These are phyloP conservation scores for Troides aeacus DNA, from an alignment of 2,888 invertebrate genomes.

Conservation along the genomic window DNA sequence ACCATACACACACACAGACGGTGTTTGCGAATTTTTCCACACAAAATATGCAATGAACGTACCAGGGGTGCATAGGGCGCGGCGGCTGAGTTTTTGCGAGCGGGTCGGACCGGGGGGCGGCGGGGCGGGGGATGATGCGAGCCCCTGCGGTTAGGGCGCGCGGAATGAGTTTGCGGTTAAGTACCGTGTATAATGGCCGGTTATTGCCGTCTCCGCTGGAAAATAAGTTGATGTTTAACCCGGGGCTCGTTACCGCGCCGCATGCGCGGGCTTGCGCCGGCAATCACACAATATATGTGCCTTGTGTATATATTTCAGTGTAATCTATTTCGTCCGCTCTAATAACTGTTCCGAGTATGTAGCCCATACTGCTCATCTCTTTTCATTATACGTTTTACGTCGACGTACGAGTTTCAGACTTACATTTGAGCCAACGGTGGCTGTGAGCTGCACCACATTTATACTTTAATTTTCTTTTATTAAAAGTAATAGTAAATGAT, in stretches of 20 bases:
- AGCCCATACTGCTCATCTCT: too few species aligned
- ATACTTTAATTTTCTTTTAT: neutral
- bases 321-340: too few species aligned
- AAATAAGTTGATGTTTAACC: neutral
- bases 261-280: too few species aligned
- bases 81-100: constrained; percentile 39
- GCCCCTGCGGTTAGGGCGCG: constrained; percentile 61
- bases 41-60: constrained; percentile 69
- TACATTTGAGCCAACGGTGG: too few species aligned
- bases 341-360: too few species aligned
- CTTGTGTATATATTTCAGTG: too few species aligned
- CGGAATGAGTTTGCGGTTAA: constrained; percentile 7
- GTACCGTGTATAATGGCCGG: constrained; percentile 2
- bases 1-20: too few species aligned
- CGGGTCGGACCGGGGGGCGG: too few species aligned
- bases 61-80: constrained; percentile 52
- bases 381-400: too few species aligned
- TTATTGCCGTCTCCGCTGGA: constrained; percentile 4
- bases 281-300: too few species aligned
- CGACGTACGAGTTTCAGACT: too few species aligned
- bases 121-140: constrained; percentile 70
- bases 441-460: neutral
- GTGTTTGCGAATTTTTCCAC: neutral
- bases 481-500: neutral
- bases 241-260: too few species aligned